These are phyloP conservation scores for Drosophila teissieri DNA, from an alignment of 1,140 invertebrate genomes.

Conservation along the genomic window DNA sequence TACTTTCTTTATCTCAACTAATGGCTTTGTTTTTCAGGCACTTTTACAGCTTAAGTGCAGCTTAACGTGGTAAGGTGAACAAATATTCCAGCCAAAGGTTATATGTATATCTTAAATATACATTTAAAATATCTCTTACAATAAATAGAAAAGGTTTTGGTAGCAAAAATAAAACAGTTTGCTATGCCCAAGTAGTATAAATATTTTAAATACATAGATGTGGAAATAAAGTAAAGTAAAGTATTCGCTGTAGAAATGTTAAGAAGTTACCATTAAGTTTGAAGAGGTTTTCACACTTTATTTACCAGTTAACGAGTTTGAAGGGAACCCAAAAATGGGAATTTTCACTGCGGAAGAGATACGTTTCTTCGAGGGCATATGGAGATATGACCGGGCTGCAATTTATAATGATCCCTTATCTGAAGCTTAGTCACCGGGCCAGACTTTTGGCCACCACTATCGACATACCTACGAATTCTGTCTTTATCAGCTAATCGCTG, in stretches of 20 bases:
- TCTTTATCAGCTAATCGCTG: conserved; percentile 38
- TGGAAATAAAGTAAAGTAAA: too few species aligned
- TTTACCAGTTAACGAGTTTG: too few species aligned
- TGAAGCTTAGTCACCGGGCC: conserved; percentile 19
- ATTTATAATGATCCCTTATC: conserved; percentile 19
- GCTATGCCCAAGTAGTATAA: too few species aligned
- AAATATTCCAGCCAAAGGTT: not conserved
- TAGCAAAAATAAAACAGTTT: too few species aligned
- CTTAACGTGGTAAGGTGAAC: not conserved
- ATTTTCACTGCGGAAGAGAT: not conserved
- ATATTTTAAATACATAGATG: too few species aligned
- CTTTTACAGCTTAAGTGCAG: not conserved
- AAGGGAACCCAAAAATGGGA: not conserved
- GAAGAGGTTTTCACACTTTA: too few species aligned
- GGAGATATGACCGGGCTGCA: too few species aligned
- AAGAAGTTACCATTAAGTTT: too few species aligned
- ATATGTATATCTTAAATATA: too few species aligned
- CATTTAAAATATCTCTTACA: too few species aligned
- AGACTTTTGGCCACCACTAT: conserved; percentile 14
- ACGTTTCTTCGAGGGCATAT: not conserved
- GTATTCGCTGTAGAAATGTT: too few species aligned
- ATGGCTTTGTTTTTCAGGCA: not conserved
- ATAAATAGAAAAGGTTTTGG: too few species aligned
- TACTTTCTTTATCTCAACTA: not conserved
- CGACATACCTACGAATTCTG: conserved; percentile 2